Conservation (phyloP, 2,113 vertebrate genomes). For the Chaenogobius annularis region DNA sequence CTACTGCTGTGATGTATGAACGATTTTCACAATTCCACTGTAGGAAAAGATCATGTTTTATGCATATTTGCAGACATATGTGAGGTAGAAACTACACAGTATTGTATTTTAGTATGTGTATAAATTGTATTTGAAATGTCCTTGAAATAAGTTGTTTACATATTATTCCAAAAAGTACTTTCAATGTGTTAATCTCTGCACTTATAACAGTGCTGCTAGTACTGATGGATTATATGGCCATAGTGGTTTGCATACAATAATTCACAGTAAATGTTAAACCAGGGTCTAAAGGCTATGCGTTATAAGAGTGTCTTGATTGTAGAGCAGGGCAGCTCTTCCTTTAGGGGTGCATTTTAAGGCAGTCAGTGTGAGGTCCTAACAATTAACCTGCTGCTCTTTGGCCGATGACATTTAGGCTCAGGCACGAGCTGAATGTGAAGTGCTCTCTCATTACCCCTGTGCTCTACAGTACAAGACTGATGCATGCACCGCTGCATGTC, state of each 20-base stretch:
- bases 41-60: not conserved
- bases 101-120: not conserved
- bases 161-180: not conserved
- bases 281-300: not conserved
- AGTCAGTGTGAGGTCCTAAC: conserved; percentile 36
- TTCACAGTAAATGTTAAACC: not conserved
- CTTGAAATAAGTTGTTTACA: not conserved
- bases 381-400: conserved; percentile 60
- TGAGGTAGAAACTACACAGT: not conserved
- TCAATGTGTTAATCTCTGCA: not conserved
- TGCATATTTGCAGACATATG: not conserved
- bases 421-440: conserved; percentile 50
- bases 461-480: conserved; percentile 16
- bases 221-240: not conserved
- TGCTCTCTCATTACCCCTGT: conserved; percentile 46
- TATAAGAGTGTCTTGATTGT: conserved; percentile 1
- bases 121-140: not conserved
- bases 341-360: conserved; percentile 17
- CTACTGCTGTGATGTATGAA: not conserved
- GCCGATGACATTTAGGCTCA: conserved; percentile 60
- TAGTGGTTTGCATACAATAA: not conserved
- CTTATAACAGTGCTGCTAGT: not conserved
- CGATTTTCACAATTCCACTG: not conserved
- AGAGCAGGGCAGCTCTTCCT: conserved; percentile 16
- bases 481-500: conserved; percentile 12